Evolutionary conservation across 2,797 vertebrate species (phyloP).

Genomic region (Coluber constrictor): DNA sequence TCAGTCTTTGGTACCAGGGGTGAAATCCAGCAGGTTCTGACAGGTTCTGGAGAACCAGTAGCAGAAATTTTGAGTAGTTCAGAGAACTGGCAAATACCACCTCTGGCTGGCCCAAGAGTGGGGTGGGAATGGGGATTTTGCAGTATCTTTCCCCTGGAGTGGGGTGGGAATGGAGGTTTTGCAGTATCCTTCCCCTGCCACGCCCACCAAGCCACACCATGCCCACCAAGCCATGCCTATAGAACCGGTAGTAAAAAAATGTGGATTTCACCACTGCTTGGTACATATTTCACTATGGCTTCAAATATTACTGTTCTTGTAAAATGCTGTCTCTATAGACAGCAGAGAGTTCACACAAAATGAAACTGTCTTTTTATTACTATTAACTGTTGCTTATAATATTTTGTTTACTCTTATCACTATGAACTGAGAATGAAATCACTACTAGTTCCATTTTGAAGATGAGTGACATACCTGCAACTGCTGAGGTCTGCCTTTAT

Average conservation of each 20-base stretch:
- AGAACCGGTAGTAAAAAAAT: too few species aligned
- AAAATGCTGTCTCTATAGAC: neutral
- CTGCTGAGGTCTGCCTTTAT: neutral
- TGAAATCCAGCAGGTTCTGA: too few species aligned
- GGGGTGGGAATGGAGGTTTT: too few species aligned
- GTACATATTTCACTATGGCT: conserved; percentile 2
- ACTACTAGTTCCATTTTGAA: neutral
- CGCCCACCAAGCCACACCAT: too few species aligned
- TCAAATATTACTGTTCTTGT: neutral
- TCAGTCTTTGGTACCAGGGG: neutral
- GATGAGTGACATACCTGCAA: neutral
- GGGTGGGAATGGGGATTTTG: too few species aligned
- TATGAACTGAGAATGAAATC: conserved; percentile 12
- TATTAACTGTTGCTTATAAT: neutral
- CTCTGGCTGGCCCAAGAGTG: too few species aligned
- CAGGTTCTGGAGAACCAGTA: too few species aligned
- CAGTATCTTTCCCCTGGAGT: too few species aligned
- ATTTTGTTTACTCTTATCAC: conserved; percentile 5
- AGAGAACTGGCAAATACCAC: too few species aligned
- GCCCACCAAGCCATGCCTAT: too few species aligned
- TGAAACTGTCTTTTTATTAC: neutral
- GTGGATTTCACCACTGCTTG: neutral
- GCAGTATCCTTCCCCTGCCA: too few species aligned
- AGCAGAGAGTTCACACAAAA: conserved; percentile 7
- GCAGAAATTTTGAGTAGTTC: too few species aligned